phyloP scores from a whole-genome alignment of 2,797 vertebrate species.

The Diplodus puntazzo region DNA sequence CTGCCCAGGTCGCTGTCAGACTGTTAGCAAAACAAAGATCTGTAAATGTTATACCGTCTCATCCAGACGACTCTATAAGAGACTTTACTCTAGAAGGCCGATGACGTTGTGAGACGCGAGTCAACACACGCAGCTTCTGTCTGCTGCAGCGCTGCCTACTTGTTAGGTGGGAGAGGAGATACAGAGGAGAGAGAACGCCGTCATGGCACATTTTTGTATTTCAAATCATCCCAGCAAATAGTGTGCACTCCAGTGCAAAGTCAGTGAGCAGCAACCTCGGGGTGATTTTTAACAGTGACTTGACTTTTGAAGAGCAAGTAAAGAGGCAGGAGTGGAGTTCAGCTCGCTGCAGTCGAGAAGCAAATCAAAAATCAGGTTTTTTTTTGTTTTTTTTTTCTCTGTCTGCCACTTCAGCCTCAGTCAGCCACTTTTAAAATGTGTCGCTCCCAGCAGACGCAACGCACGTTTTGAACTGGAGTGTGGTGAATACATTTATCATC shows the following conservation, averaged over 20 bases:
- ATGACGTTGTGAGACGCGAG: slow-evolving; percentile 32
- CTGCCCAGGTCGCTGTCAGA: too few species aligned
- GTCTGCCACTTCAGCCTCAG: slow-evolving; percentile 27
- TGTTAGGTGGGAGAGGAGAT: slow-evolving; percentile 15
- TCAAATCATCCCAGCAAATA: slow-evolving; percentile 51
- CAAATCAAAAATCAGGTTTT: slow-evolving; percentile 49
- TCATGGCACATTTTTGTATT: slow-evolving; percentile 54
- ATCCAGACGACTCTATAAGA: too few species aligned
- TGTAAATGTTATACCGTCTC: too few species aligned
- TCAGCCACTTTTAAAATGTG: slow-evolving; percentile 21
- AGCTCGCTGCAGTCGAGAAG: slow-evolving; percentile 40
- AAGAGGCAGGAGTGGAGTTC: slow-evolving; percentile 50
- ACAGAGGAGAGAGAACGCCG: slow-evolving; percentile 41
- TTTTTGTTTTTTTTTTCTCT: background rate
- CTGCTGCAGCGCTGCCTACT: slow-evolving; percentile 36
- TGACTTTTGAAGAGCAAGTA: slow-evolving; percentile 63
- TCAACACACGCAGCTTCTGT: slow-evolving; percentile 32
- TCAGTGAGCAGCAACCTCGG: slow-evolving; percentile 54
- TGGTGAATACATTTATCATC: slow-evolving; percentile 5
- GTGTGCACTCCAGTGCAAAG: slow-evolving; percentile 42
- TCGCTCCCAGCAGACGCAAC: slow-evolving; percentile 2
- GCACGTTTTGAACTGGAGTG: slow-evolving; percentile 8
- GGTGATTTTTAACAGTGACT: slow-evolving; percentile 64
- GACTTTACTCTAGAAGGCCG: too few species aligned
- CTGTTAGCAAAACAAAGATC: too few species aligned